phyloP scores from a whole-genome alignment of 2,797 vertebrate species.

The Falco berigora region DNA sequence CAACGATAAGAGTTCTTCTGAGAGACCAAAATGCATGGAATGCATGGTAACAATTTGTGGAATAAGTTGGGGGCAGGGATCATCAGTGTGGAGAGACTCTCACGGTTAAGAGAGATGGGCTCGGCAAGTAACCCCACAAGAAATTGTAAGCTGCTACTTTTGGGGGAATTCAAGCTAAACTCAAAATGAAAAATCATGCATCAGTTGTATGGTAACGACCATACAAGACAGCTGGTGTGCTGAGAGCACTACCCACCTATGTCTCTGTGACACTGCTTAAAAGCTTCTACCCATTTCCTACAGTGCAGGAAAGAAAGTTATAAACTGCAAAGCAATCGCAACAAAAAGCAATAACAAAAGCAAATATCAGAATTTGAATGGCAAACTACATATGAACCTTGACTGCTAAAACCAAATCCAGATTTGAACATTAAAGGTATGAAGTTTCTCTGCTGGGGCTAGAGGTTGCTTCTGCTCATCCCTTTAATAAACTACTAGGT shows the following conservation, averaged over 20 bases:
- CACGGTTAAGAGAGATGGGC: not conserved
- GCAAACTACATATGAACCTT: not conserved
- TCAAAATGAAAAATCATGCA: not conserved
- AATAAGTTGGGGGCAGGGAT: not conserved
- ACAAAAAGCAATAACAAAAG: not conserved
- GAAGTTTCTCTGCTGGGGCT: not conserved
- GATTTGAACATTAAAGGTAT: not conserved
- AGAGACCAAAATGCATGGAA: not conserved
- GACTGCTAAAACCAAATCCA: not conserved
- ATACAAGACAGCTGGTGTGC: not conserved
- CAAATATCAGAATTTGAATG: slow-evolving; percentile 31
- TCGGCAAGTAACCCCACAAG: not conserved
- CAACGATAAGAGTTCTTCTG: not conserved
- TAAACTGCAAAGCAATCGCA: not conserved
- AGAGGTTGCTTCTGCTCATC: not conserved
- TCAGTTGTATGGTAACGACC: not conserved
- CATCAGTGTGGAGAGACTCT: not conserved
- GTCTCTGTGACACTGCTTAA: not conserved
- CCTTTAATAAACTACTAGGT: not conserved
- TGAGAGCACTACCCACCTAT: not conserved
- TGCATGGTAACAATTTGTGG: not conserved
- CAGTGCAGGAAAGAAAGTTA: not conserved
- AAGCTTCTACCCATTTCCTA: not conserved
- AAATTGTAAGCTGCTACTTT: not conserved
- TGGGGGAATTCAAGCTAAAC: not conserved